Percentiles rank a stretch among this genome's conserved stretches.
Evolutionary conservation across 2,888 invertebrate species (phyloP).

Genomic region (Chalcis sispes): DNA sequence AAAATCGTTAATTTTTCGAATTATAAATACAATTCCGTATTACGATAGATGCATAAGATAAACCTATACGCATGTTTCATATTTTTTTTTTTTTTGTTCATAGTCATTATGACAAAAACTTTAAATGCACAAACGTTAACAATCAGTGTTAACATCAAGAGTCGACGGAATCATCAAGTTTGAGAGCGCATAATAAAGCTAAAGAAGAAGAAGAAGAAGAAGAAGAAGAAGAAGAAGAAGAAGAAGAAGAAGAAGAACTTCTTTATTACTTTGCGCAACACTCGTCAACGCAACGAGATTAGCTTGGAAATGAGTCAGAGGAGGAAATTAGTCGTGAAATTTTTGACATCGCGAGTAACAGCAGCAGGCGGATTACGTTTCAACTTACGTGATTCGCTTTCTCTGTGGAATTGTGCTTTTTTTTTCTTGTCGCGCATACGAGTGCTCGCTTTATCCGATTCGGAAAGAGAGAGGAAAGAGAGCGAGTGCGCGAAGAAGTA

Average conservation of each 20-base stretch:
- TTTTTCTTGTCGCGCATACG: slow-evolving; percentile 14
- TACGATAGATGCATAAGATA: no score
- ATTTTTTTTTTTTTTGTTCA: no score
- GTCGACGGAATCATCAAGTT: no score
- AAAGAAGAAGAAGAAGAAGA: no score
- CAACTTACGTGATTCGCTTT: background rate
- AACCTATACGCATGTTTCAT: no score
- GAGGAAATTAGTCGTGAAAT: slow-evolving; percentile 44
- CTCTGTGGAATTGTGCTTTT: slow-evolving; percentile 14
- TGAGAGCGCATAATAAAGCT: no score
- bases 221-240: no score
- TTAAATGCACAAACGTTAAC: no score
- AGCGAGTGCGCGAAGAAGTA: slow-evolving; percentile 4
- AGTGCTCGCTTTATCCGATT: background rate
- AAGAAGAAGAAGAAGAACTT: slow-evolving; percentile 3
- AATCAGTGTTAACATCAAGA: no score
- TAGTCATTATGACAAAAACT: no score
- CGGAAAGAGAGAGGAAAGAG: background rate
- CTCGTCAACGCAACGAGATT: slow-evolving; percentile 39
- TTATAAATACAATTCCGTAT: no score
- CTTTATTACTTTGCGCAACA: background rate
- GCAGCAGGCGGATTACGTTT: background rate
- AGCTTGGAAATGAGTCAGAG: slow-evolving; percentile 20
- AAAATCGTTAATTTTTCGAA: no score
- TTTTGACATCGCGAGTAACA: slow-evolving; percentile 26